These are phyloP conservation scores for Eumerus sabulonum DNA, from an alignment of 2,888 invertebrate genomes.

Conservation along the genomic window DNA sequence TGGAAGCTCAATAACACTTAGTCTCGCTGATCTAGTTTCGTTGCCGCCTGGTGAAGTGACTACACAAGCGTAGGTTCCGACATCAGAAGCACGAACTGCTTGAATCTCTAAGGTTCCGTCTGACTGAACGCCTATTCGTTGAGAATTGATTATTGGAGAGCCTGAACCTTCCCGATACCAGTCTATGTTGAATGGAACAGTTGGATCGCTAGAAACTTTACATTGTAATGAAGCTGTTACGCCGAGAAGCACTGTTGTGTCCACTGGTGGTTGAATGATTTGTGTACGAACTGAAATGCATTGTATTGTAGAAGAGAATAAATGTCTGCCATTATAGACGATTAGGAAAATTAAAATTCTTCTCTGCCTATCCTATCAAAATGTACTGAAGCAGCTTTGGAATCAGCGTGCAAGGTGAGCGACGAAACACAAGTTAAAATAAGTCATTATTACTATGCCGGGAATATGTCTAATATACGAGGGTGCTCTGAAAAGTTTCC, in stretches of 20 bases:
- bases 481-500: no score
- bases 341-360: no score
- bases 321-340: no score
- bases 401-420: no score
- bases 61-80: conserved; percentile 95
- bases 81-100: conserved; percentile 94
- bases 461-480: no score
- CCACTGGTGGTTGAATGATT: conserved; percentile 95
- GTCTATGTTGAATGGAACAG: conserved; percentile 90
- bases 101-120: conserved; percentile 94
- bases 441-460: no score
- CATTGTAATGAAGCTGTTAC: conserved; percentile 96
- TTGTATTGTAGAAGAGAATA: not conserved
- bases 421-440: no score
- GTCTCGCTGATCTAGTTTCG: conserved; percentile 90
- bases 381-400: no score
- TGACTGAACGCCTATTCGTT: conserved; percentile 85
- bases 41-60: conserved; percentile 94
- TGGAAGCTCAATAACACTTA: conserved; percentile 96
- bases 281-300: conserved; percentile 89
- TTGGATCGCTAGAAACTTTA: conserved; percentile 94
- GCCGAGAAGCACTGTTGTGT: conserved; percentile 93
- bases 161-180: conserved; percentile 92
- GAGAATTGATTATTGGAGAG: conserved; percentile 83
- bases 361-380: no score